Evolutionary conservation across 2,113 vertebrate species (phyloP).

Genomic region (Haplotaxodon microlepis): DNA sequence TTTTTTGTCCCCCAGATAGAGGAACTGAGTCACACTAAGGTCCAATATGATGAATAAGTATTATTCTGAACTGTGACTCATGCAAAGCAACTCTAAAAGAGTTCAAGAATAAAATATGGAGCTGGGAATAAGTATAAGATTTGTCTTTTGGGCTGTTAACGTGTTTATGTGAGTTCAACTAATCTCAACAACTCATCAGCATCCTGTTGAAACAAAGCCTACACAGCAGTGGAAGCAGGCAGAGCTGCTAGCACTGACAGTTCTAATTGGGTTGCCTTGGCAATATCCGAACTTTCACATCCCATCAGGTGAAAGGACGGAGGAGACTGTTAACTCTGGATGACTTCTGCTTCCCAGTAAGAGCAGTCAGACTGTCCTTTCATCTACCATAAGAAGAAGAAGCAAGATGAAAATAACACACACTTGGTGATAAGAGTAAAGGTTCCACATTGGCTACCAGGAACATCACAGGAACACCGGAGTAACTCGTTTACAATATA

Average conservation of each 20-base stretch:
- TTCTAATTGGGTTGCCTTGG: slow-evolving; percentile 37
- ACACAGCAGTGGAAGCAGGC: background rate
- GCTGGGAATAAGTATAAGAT: background rate
- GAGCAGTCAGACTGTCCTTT: background rate
- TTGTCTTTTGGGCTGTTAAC: background rate
- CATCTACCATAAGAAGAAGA: background rate
- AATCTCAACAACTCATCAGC: slow-evolving; percentile 6
- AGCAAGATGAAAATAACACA: background rate
- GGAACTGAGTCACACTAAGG: background rate
- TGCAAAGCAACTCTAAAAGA: background rate
- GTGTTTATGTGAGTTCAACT: background rate
- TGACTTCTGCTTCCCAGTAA: slow-evolving; percentile 2
- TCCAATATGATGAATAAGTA: background rate
- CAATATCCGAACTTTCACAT: slow-evolving; percentile 37
- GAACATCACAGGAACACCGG: background rate
- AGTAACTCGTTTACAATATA: background rate
- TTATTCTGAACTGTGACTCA: background rate
- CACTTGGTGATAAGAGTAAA: background rate
- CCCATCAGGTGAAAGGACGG: slow-evolving; percentile 13
- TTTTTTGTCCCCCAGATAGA: background rate
- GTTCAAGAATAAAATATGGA: background rate
- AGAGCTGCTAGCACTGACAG: slow-evolving; percentile 15
- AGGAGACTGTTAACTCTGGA: background rate
- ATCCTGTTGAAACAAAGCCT: background rate
- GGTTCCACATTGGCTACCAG: background rate